Percentiles rank a stretch among this genome's conserved stretches.
These are phyloP conservation scores for Carlito syrichta DNA, from an alignment of 2,113 vertebrate species.

Conservation along the genomic window DNA sequence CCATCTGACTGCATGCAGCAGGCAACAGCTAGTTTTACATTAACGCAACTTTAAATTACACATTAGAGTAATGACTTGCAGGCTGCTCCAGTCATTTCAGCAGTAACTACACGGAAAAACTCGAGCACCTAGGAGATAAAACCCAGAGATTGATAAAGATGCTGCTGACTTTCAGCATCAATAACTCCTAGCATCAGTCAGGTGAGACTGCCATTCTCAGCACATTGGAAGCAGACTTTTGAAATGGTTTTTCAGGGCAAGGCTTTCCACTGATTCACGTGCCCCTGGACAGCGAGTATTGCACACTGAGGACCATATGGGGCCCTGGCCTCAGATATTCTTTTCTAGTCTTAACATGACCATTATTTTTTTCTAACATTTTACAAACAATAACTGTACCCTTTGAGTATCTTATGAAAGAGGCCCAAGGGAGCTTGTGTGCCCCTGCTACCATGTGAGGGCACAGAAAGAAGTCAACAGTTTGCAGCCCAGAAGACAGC, in stretches of 20 bases:
- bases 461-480: background rate
- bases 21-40: background rate
- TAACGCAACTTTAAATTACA: background rate
- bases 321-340: background rate
- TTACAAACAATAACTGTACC: background rate
- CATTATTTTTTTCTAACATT: background rate
- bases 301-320: background rate
- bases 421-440: background rate
- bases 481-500: background rate
- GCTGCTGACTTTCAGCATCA: background rate
- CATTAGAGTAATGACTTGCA: background rate
- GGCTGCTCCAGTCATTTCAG: background rate
- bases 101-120: background rate
- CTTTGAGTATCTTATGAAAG: background rate
- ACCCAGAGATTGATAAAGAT: background rate
- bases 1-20: background rate
- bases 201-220: background rate
- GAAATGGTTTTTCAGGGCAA: background rate
- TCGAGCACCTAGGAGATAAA: background rate
- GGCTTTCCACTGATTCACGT: background rate
- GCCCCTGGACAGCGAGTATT: background rate
- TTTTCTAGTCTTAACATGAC: background rate
- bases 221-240: background rate
- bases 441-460: background rate
- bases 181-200: background rate